Evolutionary conservation across 2,888 invertebrate species (phyloP).

Genomic region (Drosophila pegasa): DNA sequence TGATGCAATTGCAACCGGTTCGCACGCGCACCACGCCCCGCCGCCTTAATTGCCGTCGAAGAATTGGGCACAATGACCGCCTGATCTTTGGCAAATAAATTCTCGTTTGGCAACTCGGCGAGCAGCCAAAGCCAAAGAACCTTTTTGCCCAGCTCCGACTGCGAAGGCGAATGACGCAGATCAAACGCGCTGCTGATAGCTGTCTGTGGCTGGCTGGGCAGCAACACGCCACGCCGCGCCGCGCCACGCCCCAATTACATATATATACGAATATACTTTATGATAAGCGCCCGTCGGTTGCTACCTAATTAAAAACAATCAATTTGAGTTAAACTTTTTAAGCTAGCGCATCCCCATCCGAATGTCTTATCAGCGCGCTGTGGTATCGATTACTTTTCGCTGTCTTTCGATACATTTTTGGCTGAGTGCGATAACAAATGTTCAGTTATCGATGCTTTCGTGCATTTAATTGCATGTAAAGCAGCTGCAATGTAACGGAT

Average conservation of each 20-base stretch:
- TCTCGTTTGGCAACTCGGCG: conserved; percentile 15
- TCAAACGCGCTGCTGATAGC: conserved; percentile 33
- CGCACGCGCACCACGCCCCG: conserved; percentile 11
- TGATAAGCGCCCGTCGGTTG: conserved; percentile 58
- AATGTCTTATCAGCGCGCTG: conserved; percentile 22
- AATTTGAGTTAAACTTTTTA: conserved; percentile 30
- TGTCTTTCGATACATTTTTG: not conserved
- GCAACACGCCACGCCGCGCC: conserved; percentile 61
- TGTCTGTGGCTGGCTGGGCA: conserved; percentile 19
- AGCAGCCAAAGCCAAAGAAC: conserved; percentile 10
- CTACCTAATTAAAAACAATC: conserved; percentile 39
- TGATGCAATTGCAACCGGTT: conserved; percentile 58
- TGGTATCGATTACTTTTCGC: not conserved
- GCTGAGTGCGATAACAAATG: not conserved
- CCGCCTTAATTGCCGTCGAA: conserved; percentile 11
- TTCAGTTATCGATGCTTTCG: not conserved
- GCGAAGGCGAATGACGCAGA: conserved; percentile 42
- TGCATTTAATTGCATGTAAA: not conserved
- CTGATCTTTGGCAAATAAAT: conserved; percentile 24
- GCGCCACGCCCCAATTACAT: conserved; percentile 32
- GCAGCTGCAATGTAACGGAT: not conserved
- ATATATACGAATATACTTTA: not conserved
- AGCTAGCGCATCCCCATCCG: conserved; percentile 37
- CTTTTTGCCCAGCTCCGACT: conserved; percentile 2
- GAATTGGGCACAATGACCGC: conserved; percentile 46